These are phyloP conservation scores for Drosophila koepferae DNA, from an alignment of 2,888 invertebrate genomes.

Conservation along the genomic window DNA sequence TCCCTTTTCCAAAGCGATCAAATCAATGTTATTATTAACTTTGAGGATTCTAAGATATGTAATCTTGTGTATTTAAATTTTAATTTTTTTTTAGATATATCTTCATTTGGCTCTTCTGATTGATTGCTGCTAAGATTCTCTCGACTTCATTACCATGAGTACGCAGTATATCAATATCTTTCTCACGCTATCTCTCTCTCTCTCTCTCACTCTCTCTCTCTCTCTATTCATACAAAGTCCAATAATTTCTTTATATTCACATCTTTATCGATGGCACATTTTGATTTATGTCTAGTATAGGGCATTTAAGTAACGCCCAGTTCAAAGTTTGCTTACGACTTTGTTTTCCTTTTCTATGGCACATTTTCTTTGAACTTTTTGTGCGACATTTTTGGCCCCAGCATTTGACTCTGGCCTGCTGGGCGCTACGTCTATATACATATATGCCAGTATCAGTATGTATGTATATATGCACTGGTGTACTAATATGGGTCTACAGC, in stretches of 20 bases:
- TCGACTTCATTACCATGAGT: too few relatives aligned
- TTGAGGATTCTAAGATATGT: too few relatives aligned
- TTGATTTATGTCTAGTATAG: slow-evolving; percentile 36
- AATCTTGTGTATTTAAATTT: too few relatives aligned
- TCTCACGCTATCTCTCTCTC: too few relatives aligned
- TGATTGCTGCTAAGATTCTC: neutral
- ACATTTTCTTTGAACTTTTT: slow-evolving; percentile 47
- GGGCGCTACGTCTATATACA: slow-evolving; percentile 16
- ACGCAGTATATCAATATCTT: too few relatives aligned
- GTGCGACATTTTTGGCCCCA: slow-evolving; percentile 69
- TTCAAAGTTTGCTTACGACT: slow-evolving; percentile 37
- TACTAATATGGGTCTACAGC: slow-evolving; percentile 38
- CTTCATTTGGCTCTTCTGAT: neutral
- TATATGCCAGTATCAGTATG: slow-evolving; percentile 14
- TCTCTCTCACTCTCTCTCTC: neutral
- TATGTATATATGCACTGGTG: slow-evolving; percentile 16
- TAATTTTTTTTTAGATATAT: too few relatives aligned
- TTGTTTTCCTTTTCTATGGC: slow-evolving; percentile 37
- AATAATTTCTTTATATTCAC: neutral
- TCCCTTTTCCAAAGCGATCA: too few relatives aligned
- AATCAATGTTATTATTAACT: too few relatives aligned
- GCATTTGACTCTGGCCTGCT: slow-evolving; percentile 49
- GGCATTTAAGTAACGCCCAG: slow-evolving; percentile 47
- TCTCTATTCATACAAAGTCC: neutral
- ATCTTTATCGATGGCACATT: slow-evolving; percentile 3